A percentile compares a stretch with the other conserved stretches of the same genome.
phyloP scores from a whole-genome alignment of 2,888 invertebrate genomes.

The Syrphus vitripennis region DNA sequence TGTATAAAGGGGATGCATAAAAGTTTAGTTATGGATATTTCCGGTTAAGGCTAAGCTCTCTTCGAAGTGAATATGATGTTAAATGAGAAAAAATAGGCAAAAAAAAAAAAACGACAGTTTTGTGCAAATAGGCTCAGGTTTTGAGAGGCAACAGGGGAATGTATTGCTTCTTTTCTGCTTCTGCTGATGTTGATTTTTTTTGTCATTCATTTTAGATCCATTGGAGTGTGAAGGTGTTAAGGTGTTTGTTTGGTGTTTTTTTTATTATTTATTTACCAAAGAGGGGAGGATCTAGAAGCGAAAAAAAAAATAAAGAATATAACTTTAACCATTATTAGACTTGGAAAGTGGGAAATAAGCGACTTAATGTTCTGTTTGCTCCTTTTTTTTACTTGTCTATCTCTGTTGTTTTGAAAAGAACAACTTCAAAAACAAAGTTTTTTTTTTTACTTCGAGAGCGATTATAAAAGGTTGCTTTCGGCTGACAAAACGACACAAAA shows the following conservation, averaged over 20 bases:
- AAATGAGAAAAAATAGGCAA: background rate
- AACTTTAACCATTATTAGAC: constrained; percentile 34
- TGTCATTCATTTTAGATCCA: constrained; percentile 12
- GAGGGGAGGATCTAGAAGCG: background rate
- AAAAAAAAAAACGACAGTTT: constrained; percentile 11
- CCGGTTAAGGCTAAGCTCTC: constrained; percentile 45
- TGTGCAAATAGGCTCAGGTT: constrained; percentile 60
- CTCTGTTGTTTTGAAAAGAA: background rate
- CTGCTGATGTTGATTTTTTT: constrained; percentile 9
- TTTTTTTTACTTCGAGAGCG: constrained; percentile 8
- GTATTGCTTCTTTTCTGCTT: too few species aligned
- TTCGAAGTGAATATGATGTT: constrained; percentile 35
- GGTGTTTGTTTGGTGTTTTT: constrained; percentile 25
- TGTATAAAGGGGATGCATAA: constrained; percentile 8
- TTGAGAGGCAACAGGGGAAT: constrained; percentile 14
- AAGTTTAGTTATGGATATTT: constrained; percentile 63
- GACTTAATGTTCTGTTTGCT: constrained; percentile 33
- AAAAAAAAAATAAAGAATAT: background rate
- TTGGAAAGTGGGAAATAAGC: constrained; percentile 5
- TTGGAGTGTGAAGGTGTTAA: constrained; percentile 59
- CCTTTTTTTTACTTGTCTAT: background rate
- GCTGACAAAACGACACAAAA: constrained; percentile 11
- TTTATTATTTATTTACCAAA: constrained; percentile 18
- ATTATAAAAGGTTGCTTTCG: constrained; percentile 30
- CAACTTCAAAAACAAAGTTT: constrained; percentile 33